Evolutionary conservation across 2,113 vertebrate species (phyloP).

Genomic region (Dipodomys merriami): DNA sequence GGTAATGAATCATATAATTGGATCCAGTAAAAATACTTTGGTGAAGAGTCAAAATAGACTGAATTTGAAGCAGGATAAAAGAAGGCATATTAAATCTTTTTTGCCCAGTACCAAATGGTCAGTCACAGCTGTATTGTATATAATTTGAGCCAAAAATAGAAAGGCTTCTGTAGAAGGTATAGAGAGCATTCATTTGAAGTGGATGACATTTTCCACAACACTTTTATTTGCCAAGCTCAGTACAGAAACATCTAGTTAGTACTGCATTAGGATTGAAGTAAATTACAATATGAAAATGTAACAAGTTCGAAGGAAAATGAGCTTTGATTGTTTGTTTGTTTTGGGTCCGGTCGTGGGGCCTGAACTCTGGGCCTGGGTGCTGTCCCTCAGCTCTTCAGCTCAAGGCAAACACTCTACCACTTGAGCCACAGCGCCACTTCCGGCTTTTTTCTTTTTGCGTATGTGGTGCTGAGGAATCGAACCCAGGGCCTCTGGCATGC

Average conservation of each 20-base stretch:
- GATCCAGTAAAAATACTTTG: constrained; percentile 57
- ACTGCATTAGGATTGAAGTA: constrained; percentile 32
- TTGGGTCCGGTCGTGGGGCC: too few relatives aligned
- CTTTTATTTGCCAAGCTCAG: neutral
- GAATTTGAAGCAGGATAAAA: constrained; percentile 44
- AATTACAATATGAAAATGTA: constrained; percentile 17
- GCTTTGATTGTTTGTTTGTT: too few relatives aligned
- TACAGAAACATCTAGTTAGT: constrained; percentile 15
- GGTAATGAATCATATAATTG: constrained; percentile 73
- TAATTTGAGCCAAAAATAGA: constrained; percentile 52
- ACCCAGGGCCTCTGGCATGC: too few relatives aligned
- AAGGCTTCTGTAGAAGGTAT: constrained; percentile 12
- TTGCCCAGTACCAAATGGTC: constrained; percentile 14
- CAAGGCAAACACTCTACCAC: too few relatives aligned
- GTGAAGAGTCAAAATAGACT: constrained; percentile 52
- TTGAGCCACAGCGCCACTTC: too few relatives aligned
- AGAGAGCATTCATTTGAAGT: constrained; percentile 44
- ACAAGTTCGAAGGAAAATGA: constrained; percentile 33
- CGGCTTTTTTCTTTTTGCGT: too few relatives aligned
- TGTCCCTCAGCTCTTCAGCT: too few relatives aligned
- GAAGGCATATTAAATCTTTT: constrained; percentile 56
- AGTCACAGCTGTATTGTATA: neutral
- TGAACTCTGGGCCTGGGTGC: too few relatives aligned
- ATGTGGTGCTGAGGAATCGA: too few relatives aligned
- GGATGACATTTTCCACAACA: neutral